Evolutionary conservation across 2,888 invertebrate genomes (phyloP).

Genomic region (Andrena bucephala): DNA sequence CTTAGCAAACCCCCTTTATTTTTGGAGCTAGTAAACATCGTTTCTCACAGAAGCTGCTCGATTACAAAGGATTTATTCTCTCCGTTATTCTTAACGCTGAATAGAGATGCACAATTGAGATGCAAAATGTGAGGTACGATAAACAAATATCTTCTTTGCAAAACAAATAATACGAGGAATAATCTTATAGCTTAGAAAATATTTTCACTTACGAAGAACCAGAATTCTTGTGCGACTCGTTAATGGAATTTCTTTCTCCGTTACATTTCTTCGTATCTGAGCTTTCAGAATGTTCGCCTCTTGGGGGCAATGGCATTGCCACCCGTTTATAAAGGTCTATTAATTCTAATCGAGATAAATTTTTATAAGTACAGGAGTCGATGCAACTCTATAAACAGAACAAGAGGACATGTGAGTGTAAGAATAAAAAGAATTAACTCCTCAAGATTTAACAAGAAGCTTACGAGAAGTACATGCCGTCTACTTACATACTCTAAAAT

Average conservation of each 20-base stretch:
- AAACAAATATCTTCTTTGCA: neutral
- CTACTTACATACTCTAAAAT: slow-evolving; percentile 77
- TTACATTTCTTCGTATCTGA: slow-evolving; percentile 38
- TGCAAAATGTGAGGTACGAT: neutral
- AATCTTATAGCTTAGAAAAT: neutral
- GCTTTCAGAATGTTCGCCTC: slow-evolving; percentile 58
- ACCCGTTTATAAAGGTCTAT: slow-evolving; percentile 78
- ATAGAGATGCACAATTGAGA: too few relatives aligned
- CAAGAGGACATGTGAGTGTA: neutral
- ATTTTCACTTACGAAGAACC: slow-evolving; percentile 21
- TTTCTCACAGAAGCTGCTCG: too few relatives aligned
- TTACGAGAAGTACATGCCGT: slow-evolving; percentile 49
- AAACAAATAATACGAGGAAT: neutral
- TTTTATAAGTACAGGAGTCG: slow-evolving; percentile 69
- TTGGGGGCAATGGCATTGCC: slow-evolving; percentile 80
- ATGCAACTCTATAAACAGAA: slow-evolving; percentile 77
- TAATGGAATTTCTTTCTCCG: slow-evolving; percentile 4
- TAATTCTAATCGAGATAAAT: slow-evolving; percentile 73
- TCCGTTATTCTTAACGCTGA: too few relatives aligned
- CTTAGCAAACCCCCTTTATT: too few relatives aligned
- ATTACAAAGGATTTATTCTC: too few relatives aligned
- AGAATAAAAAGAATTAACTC: neutral
- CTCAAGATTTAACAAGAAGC: neutral
- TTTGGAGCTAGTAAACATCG: too few relatives aligned
- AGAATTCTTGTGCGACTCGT: too few relatives aligned